Conservation (phyloP, 2,888 invertebrate genomes). For the Brachyptera risi region DNA sequence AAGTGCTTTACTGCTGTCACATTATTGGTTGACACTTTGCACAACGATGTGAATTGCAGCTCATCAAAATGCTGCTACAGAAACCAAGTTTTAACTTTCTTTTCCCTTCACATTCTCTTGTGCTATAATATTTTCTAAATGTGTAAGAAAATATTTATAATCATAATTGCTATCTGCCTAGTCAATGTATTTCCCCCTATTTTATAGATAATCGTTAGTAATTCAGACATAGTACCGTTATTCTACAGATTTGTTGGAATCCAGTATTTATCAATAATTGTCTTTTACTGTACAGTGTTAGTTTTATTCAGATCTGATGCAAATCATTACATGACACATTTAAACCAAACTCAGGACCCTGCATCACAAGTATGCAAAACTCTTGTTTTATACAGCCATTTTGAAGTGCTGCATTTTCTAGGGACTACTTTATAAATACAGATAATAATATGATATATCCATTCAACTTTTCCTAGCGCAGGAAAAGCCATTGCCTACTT, state of each 20-base stretch:
- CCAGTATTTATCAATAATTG: slow-evolving; percentile 30
- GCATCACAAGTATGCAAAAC: slow-evolving; percentile 32
- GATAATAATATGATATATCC: slow-evolving; percentile 27
- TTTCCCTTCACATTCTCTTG: slow-evolving; percentile 26
- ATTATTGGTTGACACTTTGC: slow-evolving; percentile 15
- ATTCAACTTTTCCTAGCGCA: slow-evolving; percentile 26
- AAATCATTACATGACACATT: slow-evolving; percentile 30
- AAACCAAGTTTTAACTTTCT: slow-evolving; percentile 11
- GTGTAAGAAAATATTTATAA: slow-evolving; percentile 29
- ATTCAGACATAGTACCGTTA: slow-evolving; percentile 28
- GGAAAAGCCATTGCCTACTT: slow-evolving; percentile 31
- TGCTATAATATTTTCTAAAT: slow-evolving; percentile 28
- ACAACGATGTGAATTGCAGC: neutral
- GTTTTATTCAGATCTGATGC: slow-evolving; percentile 32
- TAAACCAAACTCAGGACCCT: slow-evolving; percentile 28
- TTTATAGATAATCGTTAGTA: slow-evolving; percentile 29
- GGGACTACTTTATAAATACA: slow-evolving; percentile 31
- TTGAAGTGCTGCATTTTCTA: slow-evolving; percentile 34
- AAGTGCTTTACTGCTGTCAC: slow-evolving; percentile 12
- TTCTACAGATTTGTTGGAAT: slow-evolving; percentile 29
- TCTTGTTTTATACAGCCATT: slow-evolving; percentile 33
- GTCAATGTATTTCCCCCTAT: slow-evolving; percentile 29
- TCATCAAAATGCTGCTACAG: slow-evolving; percentile 2
- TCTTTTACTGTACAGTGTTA: slow-evolving; percentile 29
- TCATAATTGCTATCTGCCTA: slow-evolving; percentile 31